Percentiles rank a stretch among this genome's conserved stretches.
Evolutionary conservation across 2,888 invertebrate species (phyloP).

Genomic region (Trypoxylon attenuatum): DNA sequence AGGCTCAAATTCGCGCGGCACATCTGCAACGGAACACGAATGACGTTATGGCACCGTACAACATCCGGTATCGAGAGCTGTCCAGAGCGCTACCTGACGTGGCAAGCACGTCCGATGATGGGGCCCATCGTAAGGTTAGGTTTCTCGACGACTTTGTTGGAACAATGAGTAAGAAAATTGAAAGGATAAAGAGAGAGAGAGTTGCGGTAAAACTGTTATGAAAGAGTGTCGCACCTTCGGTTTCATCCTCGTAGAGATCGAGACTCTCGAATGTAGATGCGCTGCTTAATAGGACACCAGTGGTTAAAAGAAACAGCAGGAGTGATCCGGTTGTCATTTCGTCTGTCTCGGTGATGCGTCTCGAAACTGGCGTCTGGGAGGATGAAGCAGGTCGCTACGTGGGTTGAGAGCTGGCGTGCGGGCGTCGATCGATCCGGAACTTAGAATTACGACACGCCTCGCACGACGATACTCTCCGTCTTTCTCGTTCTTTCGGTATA

Average conservation of each 20-base stretch:
- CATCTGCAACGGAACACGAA: neutral
- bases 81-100: neutral
- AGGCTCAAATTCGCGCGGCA: neutral
- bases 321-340: neutral
- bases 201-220: neutral
- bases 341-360: neutral
- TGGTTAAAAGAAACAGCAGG: neutral
- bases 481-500: neutral
- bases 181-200: neutral
- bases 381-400: neutral
- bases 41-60: neutral
- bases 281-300: neutral
- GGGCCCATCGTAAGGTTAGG: constrained; percentile 1
- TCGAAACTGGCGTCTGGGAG: neutral
- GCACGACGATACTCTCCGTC: neutral
- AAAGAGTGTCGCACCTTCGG: neutral
- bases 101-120: too few relatives aligned
- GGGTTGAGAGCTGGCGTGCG: neutral
- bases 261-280: neutral
- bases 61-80: neutral
- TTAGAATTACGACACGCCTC: neutral
- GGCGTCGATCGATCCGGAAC: neutral
- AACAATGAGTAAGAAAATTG: neutral
- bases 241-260: too few relatives aligned
- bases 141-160: too few relatives aligned